A percentile compares a stretch with the other conserved stretches of the same genome.
phyloP scores from a whole-genome alignment of 2,797 vertebrate species.

The Platalea minor region DNA sequence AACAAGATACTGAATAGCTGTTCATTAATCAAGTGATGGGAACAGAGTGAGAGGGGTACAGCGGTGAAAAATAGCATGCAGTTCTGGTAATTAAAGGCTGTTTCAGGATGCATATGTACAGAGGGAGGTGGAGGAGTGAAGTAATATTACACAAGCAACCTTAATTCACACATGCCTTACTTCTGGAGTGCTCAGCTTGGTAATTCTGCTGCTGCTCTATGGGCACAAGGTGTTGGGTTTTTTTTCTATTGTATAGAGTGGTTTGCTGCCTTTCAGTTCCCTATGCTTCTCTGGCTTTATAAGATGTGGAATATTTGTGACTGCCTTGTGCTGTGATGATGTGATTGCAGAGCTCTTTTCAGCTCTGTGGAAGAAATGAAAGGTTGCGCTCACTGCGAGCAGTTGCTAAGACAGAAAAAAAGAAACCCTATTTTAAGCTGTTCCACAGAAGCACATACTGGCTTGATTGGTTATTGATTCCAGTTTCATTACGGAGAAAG shows the following conservation, averaged over 20 bases:
- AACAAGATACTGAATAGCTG: slow-evolving; percentile 33
- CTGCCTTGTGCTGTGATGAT: not conserved
- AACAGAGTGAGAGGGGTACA: not conserved
- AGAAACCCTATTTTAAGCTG: slow-evolving; percentile 53
- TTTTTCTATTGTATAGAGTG: not conserved
- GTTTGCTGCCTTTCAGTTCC: slow-evolving; percentile 23
- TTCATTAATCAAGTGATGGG: slow-evolving; percentile 19
- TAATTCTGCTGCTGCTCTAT: not conserved
- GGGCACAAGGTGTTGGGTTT: not conserved
- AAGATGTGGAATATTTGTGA: slow-evolving; percentile 35
- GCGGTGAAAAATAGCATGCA: not conserved
- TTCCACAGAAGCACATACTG: slow-evolving; percentile 36
- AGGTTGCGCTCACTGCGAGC: not conserved
- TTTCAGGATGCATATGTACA: not conserved
- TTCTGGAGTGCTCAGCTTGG: not conserved
- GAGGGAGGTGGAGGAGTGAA: not conserved
- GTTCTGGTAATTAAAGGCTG: slow-evolving; percentile 1
- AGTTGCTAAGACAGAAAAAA: slow-evolving; percentile 49
- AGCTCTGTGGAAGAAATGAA: slow-evolving; percentile 57
- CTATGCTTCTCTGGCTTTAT: not conserved
- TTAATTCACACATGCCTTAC: not conserved
- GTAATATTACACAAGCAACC: not conserved
- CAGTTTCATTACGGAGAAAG: slow-evolving; percentile 48
- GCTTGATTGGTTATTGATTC: slow-evolving; percentile 69
- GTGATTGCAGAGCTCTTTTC: slow-evolving; percentile 55